Conservation (phyloP, 2,113 vertebrate species). For the Lanius ludovicianus region DNA sequence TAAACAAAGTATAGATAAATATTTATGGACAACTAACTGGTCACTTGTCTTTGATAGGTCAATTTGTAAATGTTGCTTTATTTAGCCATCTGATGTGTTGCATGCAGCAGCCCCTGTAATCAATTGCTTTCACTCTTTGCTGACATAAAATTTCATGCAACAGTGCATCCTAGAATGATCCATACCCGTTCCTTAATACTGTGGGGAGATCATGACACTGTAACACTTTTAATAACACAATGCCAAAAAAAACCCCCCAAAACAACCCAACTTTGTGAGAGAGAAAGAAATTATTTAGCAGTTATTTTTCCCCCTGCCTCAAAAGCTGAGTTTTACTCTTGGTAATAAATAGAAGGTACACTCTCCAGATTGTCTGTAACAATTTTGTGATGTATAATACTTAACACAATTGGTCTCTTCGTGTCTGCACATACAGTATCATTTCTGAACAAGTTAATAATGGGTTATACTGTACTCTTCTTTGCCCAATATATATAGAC, state of each 20-base stretch:
- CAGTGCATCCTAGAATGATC: neutral
- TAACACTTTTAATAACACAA: conserved; percentile 66
- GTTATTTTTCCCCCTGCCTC: neutral
- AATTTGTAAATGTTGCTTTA: neutral
- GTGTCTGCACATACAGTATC: conserved; percentile 41
- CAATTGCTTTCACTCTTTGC: neutral
- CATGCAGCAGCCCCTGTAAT: neutral
- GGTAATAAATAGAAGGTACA: conserved; percentile 45
- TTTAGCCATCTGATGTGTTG: neutral
- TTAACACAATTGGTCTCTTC: neutral
- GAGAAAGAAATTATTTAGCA: neutral
- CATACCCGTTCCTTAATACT: conserved; percentile 52
- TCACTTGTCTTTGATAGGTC: neutral
- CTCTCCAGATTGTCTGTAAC: conserved; percentile 46
- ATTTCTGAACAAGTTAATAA: conserved; percentile 56
- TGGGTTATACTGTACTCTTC: conserved; percentile 30
- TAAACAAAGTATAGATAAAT: neutral
- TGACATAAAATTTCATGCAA: conserved; percentile 49
- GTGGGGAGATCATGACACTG: conserved; percentile 17
- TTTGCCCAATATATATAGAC: conserved; percentile 57
- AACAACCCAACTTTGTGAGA: neutral
- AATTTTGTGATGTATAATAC: conserved; percentile 5
- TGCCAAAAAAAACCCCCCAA: neutral
- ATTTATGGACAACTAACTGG: neutral
- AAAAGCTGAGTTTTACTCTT: conserved; percentile 22